Evolutionary conservation across 2,113 vertebrate species (phyloP).

Genomic region (Rallus limicola): DNA sequence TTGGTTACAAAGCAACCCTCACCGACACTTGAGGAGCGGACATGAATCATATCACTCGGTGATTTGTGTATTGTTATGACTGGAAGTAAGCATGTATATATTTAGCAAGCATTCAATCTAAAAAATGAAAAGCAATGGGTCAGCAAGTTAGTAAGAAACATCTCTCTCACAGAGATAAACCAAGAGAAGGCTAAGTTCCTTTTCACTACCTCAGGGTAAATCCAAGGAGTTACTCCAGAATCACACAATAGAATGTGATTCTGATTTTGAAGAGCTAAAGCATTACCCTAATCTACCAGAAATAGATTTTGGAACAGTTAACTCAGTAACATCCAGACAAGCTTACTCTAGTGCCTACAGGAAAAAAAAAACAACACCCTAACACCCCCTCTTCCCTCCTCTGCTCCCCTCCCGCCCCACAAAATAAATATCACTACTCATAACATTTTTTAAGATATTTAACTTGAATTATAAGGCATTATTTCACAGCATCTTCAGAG

Average conservation of each 20-base stretch:
- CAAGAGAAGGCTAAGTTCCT: not conserved
- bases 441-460: not conserved
- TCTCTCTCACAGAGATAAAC: not conserved
- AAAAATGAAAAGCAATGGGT: not conserved
- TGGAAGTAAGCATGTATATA: conserved; percentile 16
- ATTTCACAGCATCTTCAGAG: not conserved
- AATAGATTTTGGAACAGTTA: not conserved
- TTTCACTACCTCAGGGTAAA: not conserved
- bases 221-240: not conserved
- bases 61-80: conserved; percentile 31
- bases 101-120: not conserved
- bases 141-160: not conserved
- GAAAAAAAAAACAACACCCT: not conserved
- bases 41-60: not conserved
- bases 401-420: not conserved
- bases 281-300: not conserved
- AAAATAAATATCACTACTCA: not conserved
- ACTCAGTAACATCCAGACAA: not conserved
- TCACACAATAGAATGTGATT: not conserved
- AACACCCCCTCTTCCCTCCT: not conserved
- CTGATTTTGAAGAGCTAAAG: not conserved
- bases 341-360: not conserved
- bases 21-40: not conserved
- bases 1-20: not conserved
- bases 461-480: not conserved